These are phyloP conservation scores for Cryptotermes secundus DNA, from an alignment of 1,140 invertebrate genomes.

Conservation along the genomic window DNA sequence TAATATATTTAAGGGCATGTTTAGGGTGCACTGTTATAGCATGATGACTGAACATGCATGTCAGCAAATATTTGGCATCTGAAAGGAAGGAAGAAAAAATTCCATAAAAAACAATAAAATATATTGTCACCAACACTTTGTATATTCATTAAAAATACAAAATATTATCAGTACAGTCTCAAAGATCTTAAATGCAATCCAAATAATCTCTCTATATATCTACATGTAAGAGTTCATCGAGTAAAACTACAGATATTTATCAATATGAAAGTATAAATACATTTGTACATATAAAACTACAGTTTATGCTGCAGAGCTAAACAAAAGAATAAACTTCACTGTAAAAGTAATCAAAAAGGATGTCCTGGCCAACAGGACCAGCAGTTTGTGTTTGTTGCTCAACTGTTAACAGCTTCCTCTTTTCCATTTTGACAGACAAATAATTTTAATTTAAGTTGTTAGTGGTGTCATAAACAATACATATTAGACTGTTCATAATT, in stretches of 20 bases:
- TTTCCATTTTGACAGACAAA: no score
- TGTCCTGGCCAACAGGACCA: neutral
- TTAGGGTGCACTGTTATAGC: no score
- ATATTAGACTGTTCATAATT: no score
- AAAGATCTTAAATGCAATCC: neutral
- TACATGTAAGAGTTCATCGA: neutral
- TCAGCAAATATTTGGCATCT: no score
- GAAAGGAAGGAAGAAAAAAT: no score
- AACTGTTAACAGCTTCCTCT: no score
- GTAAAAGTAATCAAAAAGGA: neutral
- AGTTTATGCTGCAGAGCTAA: neutral
- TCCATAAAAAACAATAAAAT: neutral
- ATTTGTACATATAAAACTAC: neutral
- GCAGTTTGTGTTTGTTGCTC: no score
- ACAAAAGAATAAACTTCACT: neutral
- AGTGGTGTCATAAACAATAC: no score
- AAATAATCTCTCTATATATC: neutral
- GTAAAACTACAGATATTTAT: neutral
- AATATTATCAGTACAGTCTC: neutral
- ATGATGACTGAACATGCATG: no score
- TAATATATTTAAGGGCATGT: no score
- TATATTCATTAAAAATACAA: neutral
- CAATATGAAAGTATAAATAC: constrained; percentile 11
- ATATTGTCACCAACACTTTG: neutral
- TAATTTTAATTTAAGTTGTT: no score